These are phyloP conservation scores for Crocuta crocuta DNA, from an alignment of 2,113 vertebrate species.

Conservation along the genomic window DNA sequence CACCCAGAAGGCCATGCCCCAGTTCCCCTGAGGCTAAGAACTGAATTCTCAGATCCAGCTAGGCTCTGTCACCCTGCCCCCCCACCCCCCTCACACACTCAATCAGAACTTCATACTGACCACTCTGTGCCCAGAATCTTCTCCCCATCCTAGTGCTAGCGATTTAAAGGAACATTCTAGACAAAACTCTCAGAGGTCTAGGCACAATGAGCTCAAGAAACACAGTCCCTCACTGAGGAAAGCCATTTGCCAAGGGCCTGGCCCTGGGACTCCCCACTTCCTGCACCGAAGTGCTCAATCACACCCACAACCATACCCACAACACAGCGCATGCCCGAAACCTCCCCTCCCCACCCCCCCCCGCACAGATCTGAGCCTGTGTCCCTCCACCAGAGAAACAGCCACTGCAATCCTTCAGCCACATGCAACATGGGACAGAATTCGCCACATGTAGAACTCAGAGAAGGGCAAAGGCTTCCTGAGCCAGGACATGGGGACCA, in stretches of 20 bases:
- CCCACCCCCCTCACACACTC: too few relatives aligned
- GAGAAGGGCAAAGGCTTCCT: constrained; percentile 91
- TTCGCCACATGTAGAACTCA: constrained; percentile 91
- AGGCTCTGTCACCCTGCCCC: rapidly evolving
- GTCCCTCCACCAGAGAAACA: constrained; percentile 87
- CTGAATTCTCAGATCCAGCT: not conserved
- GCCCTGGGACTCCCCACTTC: not conserved
- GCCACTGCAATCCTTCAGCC: constrained; percentile 88
- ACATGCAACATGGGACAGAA: constrained; percentile 89
- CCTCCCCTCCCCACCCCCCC: not conserved
- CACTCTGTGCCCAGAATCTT: not conserved
- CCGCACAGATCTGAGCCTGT: not conserved
- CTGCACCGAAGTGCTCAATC: not conserved
- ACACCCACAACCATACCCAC: too few relatives aligned
- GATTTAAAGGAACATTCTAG: not conserved
- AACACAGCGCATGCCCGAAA: not conserved
- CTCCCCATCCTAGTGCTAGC: not conserved
- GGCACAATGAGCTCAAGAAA: not conserved
- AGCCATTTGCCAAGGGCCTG: not conserved
- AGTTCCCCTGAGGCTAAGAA: not conserved
- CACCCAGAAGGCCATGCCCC: not conserved
- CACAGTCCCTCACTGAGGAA: not conserved
- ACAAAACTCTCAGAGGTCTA: not conserved
- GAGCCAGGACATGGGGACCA: constrained; percentile 92
- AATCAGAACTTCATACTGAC: not conserved